phyloP scores from a whole-genome alignment of 2,888 invertebrate species.

The Ophioninae sp. region DNA sequence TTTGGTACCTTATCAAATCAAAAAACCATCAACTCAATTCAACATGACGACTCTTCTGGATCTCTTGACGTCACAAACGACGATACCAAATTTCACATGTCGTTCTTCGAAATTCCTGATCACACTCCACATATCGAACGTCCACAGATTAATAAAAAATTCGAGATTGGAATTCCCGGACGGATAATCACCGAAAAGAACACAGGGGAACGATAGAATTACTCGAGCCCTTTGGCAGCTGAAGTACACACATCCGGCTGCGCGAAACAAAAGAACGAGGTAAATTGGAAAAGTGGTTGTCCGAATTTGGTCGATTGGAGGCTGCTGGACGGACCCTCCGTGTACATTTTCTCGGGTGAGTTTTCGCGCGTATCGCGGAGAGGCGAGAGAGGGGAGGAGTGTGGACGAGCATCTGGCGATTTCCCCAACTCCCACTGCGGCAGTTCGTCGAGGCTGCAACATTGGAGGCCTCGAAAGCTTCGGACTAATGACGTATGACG shows the following conservation, averaged over 20 bases:
- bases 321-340: conserved; percentile 5
- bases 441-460: conserved; percentile 69
- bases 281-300: conserved; percentile 10
- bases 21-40: too few relatives aligned
- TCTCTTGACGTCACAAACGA: too few relatives aligned
- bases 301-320: conserved; percentile 48
- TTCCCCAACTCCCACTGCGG: conserved; percentile 75
- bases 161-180: conserved; percentile 5
- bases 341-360: conserved; percentile 53
- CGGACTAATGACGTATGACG: conserved; percentile 79
- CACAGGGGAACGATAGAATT: conserved; percentile 23
- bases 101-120: too few relatives aligned
- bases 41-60: too few relatives aligned
- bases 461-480: conserved; percentile 59
- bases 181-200: neutral
- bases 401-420: conserved; percentile 78
- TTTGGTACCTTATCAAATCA: too few relatives aligned
- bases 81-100: too few relatives aligned
- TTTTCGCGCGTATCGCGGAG: conserved; percentile 59
- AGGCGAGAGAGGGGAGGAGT: conserved; percentile 32
- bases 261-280: conserved; percentile 19
- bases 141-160: neutral
- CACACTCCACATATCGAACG: neutral
- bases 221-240: neutral
- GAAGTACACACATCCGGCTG: neutral